Evolutionary conservation across 2,113 vertebrate genomes (phyloP).

Genomic region (Scortum barcoo): DNA sequence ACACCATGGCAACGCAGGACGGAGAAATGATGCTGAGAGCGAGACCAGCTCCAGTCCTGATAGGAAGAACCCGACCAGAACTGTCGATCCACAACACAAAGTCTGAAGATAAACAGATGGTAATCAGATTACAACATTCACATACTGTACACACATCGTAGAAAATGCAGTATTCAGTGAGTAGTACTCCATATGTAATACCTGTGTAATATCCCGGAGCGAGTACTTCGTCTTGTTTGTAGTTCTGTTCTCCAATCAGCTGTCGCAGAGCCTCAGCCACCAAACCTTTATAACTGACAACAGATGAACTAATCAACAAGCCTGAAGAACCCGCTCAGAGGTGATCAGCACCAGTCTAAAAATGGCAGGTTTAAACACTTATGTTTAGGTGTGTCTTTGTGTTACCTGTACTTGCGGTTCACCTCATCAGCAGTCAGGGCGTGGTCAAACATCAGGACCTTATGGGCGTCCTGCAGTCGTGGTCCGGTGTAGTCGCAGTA

Average conservation of each 20-base stretch:
- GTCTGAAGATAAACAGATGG: constrained; percentile 77
- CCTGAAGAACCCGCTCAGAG: too few relatives aligned
- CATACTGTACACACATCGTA: too few relatives aligned
- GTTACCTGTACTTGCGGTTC: constrained; percentile 94
- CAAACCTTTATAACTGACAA: constrained; percentile 91
- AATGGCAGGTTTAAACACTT: too few relatives aligned
- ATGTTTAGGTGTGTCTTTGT: not conserved
- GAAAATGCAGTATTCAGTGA: not conserved
- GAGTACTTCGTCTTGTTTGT: constrained; percentile 91
- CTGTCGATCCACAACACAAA: constrained; percentile 90
- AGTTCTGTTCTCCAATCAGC: constrained; percentile 91
- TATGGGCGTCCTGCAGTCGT: constrained; percentile 88
- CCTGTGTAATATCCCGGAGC: constrained; percentile 93
- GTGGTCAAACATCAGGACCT: constrained; percentile 94
- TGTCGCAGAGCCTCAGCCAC: constrained; percentile 92
- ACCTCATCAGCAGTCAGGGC: constrained; percentile 90
- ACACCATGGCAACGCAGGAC: constrained; percentile 43
- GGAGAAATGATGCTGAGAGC: constrained; percentile 62
- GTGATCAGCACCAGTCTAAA: too few relatives aligned
- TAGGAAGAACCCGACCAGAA: constrained; percentile 88
- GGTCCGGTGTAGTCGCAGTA: constrained; percentile 89
- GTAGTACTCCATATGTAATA: constrained; percentile 52
- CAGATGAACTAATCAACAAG: not conserved
- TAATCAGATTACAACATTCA: not conserved
- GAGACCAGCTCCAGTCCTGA: constrained; percentile 73